Conservation (phyloP, 2,113 vertebrate species). For the Tupaia tana region DNA sequence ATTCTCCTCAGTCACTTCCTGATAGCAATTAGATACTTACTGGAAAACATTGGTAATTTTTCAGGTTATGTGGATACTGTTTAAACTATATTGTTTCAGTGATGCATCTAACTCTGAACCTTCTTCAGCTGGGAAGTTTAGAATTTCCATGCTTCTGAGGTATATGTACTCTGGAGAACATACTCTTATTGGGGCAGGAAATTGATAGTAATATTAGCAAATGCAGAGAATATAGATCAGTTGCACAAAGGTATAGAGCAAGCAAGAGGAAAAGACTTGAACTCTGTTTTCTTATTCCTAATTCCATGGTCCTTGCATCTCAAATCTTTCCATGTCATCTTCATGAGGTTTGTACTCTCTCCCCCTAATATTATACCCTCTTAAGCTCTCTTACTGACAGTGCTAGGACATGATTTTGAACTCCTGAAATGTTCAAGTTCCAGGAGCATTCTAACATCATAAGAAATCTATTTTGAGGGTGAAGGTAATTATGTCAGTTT, state of each 20-base stretch:
- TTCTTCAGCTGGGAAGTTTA: not conserved
- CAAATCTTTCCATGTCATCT: not conserved
- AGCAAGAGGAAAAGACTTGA: not conserved
- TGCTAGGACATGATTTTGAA: not conserved
- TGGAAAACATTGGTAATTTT: not conserved
- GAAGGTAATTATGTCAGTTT: not conserved
- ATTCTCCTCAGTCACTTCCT: not conserved
- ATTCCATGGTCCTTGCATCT: not conserved
- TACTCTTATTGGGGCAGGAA: not conserved
- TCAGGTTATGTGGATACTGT: not conserved
- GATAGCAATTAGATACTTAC: not conserved
- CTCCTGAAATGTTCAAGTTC: not conserved
- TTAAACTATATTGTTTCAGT: not conserved
- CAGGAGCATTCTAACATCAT: not conserved
- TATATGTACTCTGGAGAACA: not conserved
- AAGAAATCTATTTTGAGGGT: conserved; percentile 12
- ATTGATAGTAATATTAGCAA: not conserved
- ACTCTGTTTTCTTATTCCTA: not conserved
- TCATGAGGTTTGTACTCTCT: not conserved
- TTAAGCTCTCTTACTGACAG: not conserved
- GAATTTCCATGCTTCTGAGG: not conserved
- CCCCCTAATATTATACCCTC: not conserved
- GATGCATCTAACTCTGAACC: conserved; percentile 1
- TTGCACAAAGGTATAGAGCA: not conserved
- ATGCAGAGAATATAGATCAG: not conserved